phyloP scores from a whole-genome alignment of 2,888 invertebrate species.

The Thereva nobilitata region DNA sequence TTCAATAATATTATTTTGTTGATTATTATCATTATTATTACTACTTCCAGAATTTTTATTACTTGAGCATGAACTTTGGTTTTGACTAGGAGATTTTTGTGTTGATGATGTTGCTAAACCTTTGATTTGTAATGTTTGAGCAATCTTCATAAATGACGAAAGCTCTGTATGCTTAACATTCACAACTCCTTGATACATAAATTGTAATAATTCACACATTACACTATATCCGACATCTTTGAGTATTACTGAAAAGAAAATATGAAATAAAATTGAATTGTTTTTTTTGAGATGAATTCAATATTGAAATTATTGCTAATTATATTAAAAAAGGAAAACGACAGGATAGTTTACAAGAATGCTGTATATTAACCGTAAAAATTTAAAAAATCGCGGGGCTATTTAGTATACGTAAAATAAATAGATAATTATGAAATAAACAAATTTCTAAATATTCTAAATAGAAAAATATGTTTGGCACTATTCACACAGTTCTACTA shows the following conservation, averaged over 20 bases:
- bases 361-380: no score
- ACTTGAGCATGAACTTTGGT: constrained; percentile 9
- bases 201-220: constrained; percentile 63
- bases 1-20: constrained; percentile 39
- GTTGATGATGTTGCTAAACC: constrained; percentile 56
- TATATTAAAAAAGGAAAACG: no score
- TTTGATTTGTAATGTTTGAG: constrained; percentile 59
- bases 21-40: constrained; percentile 10
- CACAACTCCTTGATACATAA: constrained; percentile 67
- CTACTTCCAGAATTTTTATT: constrained; percentile 18
- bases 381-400: no score
- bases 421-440: no score
- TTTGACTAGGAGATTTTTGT: constrained; percentile 43
- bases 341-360: no score
- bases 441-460: no score
- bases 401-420: no score
- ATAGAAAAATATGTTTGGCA: no score
- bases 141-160: constrained; percentile 59
- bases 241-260: constrained; percentile 57
- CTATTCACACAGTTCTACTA: no score
- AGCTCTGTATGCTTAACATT: constrained; percentile 60
- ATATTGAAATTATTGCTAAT: no score
- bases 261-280: not conserved
- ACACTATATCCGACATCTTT: constrained; percentile 64
- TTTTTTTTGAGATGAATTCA: no score